phyloP scores from a whole-genome alignment of 2,113 vertebrate species.

The Austrofundulus limnaeus region DNA sequence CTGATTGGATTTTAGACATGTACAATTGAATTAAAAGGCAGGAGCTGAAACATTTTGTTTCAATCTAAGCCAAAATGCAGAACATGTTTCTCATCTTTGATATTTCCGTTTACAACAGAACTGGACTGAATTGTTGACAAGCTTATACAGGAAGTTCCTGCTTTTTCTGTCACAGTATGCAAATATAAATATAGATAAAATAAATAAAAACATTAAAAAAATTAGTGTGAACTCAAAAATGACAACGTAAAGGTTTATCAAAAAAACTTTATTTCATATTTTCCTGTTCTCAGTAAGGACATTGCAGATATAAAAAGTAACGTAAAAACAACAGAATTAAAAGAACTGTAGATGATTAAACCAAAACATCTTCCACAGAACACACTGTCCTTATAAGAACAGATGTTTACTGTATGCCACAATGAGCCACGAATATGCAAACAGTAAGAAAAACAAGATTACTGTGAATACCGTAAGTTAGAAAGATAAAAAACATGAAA shows the following conservation, averaged over 20 bases:
- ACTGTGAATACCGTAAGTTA: slow-evolving; percentile 18
- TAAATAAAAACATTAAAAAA: neutral
- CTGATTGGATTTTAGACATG: slow-evolving; percentile 26
- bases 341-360: slow-evolving; percentile 40
- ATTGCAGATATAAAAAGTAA: slow-evolving; percentile 65
- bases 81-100: neutral
- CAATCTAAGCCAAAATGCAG: neutral
- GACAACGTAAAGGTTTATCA: slow-evolving; percentile 46
- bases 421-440: slow-evolving; percentile 48
- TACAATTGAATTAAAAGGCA: slow-evolving; percentile 21
- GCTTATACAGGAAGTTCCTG: neutral
- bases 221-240: neutral
- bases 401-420: slow-evolving; percentile 44
- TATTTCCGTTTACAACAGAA: neutral
- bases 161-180: neutral
- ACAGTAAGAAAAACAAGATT: slow-evolving; percentile 51
- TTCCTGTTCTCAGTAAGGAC: slow-evolving; percentile 54
- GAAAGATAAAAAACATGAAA: slow-evolving; percentile 28
- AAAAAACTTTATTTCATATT: slow-evolving; percentile 63
- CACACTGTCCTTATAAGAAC: too few relatives aligned
- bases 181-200: too few relatives aligned
- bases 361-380: slow-evolving; percentile 39
- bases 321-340: slow-evolving; percentile 60
- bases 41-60: slow-evolving; percentile 4
- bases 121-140: neutral